Evolutionary conservation across 2,888 invertebrate species (phyloP), one percentile per base, ranked within the genome.

Genomic region (Odontocerum albicorne): DNA sequence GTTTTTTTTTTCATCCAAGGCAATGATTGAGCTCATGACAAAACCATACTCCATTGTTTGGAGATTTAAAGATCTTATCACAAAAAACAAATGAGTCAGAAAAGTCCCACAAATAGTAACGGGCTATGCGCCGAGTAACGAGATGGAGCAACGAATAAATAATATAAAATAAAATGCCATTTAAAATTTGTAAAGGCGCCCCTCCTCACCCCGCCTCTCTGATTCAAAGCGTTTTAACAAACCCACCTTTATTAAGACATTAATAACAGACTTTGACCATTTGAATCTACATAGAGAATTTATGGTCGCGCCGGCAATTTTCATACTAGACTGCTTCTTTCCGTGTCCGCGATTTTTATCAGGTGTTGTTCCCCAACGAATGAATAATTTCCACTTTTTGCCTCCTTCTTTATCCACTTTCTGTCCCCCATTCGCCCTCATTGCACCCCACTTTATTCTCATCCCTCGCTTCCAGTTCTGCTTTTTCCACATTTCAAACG

Each of bases 231-330:
- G n/a, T n/a, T n/a, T n/a, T n/a, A n/a, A n/a, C n/a, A n/a, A n/a
- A 56, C 43, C 47, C 57, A 57, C 49, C 49, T 53, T 57, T 57
- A 57, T 54, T 44, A 54, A 57, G 57, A 57, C 57, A 57, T 57
- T 57, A 57, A 57, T 57, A 54, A 49, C 47, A 38, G 49, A 44
- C 32, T 45, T 49, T 44, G 52, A 43, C 50, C 50, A 43, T 50
- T 50, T 31, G 39, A 49, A 53, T 49, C 47, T 49, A 36, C 53
- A 49, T 38, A 36, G 35, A 21, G 20, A 17, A 57, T 54, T 45
- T 45, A 53, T 21, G 49, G 45, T 17, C 31, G 32, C 20, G 27
- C 40, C 32, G 50, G 33, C 21, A 32, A 42, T 33, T 42, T 50
- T 49, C 39, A 42, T 43, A 16, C 15, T 16, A 49, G 43, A 36